Conservation (phyloP, 2,113 vertebrate species). For the Tragelaphus strepsiceros region DNA sequence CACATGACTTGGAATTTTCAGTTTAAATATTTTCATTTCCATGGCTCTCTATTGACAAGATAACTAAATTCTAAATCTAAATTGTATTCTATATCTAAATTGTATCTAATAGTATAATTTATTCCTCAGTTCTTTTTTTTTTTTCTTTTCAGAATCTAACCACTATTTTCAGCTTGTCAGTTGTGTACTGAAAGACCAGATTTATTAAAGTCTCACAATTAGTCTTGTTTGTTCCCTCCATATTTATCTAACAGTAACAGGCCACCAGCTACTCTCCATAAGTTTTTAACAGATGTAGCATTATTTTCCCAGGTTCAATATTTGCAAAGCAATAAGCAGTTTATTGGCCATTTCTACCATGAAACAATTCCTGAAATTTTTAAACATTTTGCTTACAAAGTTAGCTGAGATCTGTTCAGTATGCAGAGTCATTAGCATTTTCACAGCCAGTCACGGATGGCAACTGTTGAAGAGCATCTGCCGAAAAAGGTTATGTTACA, state of each 20-base stretch:
- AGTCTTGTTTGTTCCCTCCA: background rate
- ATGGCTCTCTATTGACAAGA: background rate
- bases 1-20: background rate
- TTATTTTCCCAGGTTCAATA: constrained; percentile 64
- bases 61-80: background rate
- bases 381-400: constrained; percentile 51
- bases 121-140: background rate
- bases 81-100: background rate
- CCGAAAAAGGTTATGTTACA: constrained; percentile 27
- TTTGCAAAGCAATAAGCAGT: constrained; percentile 65
- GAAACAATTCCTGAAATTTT: constrained; percentile 69
- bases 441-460: background rate
- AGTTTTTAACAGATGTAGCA: constrained; percentile 39
- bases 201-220: background rate
- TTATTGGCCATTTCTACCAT: constrained; percentile 71
- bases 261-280: background rate
- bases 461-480: background rate
- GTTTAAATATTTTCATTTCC: background rate
- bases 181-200: background rate
- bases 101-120: background rate
- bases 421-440: constrained; percentile 44
- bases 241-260: background rate
- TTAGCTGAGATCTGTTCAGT: constrained; percentile 22
- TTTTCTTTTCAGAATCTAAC: background rate
- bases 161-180: background rate